Percentiles rank a stretch among this genome's conserved stretches.
These are phyloP conservation scores for Sycophila texana DNA, from an alignment of 2,888 invertebrate species.

Conservation along the genomic window DNA sequence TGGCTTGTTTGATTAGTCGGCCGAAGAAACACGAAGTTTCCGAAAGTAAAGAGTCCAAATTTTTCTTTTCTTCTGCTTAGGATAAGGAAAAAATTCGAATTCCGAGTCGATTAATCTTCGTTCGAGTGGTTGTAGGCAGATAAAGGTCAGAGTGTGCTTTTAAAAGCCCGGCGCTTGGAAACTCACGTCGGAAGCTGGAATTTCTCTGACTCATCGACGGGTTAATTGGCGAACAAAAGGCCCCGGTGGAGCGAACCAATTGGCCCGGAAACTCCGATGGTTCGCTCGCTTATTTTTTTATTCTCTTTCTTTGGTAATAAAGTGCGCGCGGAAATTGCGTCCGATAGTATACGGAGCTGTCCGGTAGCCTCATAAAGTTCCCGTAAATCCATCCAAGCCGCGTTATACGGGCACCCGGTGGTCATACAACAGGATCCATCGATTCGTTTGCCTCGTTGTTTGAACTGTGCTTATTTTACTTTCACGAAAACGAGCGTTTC, in stretches of 20 bases:
- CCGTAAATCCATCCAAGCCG: too few relatives aligned
- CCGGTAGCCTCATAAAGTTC: too few relatives aligned
- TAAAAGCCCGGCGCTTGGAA: not conserved
- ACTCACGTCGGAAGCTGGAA: not conserved
- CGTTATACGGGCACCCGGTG: slow-evolving; percentile 35
- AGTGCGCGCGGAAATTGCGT: slow-evolving; percentile 17
- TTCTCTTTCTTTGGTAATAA: not conserved
- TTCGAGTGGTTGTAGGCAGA: not conserved
- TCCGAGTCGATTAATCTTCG: not conserved
- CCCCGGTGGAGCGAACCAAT: not conserved
- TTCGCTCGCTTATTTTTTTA: not conserved
- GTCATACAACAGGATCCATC: too few relatives aligned
- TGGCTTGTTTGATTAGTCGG: too few relatives aligned
- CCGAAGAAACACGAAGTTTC: too few relatives aligned
- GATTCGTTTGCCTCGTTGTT: too few relatives aligned
- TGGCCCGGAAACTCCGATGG: slow-evolving; percentile 19
- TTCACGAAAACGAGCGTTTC: too few relatives aligned
- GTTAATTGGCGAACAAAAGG: slow-evolving; percentile 31
- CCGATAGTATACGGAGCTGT: not conserved
- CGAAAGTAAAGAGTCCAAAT: too few relatives aligned
- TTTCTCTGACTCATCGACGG: slow-evolving; percentile 7
- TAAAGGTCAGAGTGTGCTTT: not conserved
- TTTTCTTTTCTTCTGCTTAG: too few relatives aligned
- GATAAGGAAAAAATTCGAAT: too few relatives aligned
- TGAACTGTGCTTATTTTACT: too few relatives aligned